Base-by-base conservation (phyloP, 2,888 invertebrate species). In the Amaurobius ferox region DNA sequence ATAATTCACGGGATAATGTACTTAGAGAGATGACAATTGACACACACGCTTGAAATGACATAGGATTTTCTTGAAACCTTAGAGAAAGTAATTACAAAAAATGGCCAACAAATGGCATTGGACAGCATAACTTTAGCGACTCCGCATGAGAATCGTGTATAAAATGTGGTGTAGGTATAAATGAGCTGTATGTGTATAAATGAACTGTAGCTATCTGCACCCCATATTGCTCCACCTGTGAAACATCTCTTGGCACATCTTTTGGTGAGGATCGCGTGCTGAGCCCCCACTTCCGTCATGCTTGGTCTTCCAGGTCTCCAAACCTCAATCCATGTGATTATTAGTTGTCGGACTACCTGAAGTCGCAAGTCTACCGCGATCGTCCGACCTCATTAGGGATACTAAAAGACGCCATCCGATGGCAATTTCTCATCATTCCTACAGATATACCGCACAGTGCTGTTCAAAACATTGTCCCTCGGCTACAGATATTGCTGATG, bases 341-440 rank as follows among this genome's bases (percentile, higher is more conserved):
- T 44, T 44, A n/a, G 44, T 16, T 44, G 9, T 44, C 2, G 44
- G 44, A 16, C n/a, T 44, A 35, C 35, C 9, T 35, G 3, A 55
- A 55, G 55, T 55, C 55, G 2, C 55, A 55, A n/a, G 19, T 55
- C 23, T 55, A 19, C 55, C 1, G 23, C 55, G 55, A 55, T 55
- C 55, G 55, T 23, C 55, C 23, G 55, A 55, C 55, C 16, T 55
- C 55, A 55, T 23, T 55, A 55, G 55, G 55, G 55, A 55, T 55
- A 11, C 55, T 55, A 55, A 55, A 55, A 55, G 55, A 55, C 55
- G 23, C 19, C 55, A 55, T 19, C 23, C 55, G 23, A 19, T 23
- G 19, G 23, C 23, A 55, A 23, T 55, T 5, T 55, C 23, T 55
- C 55, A 55, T 23, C 55, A 23, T 23, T 23, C 19, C 19, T 55